Conservation (phyloP, 2,888 invertebrate species). For the Drosophila birchii region DNA sequence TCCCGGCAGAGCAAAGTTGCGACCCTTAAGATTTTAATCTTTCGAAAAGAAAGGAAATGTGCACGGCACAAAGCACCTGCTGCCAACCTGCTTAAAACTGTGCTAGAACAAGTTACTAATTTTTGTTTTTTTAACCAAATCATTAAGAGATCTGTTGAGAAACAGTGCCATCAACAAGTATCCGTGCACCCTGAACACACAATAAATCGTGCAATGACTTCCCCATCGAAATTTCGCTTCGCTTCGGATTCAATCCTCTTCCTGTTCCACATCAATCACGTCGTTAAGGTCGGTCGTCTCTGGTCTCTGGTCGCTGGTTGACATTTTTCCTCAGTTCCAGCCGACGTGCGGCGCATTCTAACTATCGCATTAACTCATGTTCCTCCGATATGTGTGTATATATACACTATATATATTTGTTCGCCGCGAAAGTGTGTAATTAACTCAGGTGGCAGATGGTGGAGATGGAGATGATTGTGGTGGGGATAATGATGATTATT, state of each 20-base stretch:
- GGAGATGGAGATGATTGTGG: slow-evolving; percentile 22
- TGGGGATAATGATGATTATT: slow-evolving; percentile 19
- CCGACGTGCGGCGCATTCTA: slow-evolving; percentile 63
- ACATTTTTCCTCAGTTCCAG: slow-evolving; percentile 59
- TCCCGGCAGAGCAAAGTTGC: slow-evolving; percentile 2
- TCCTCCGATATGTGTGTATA: slow-evolving; percentile 8
- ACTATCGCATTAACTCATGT: slow-evolving; percentile 49
- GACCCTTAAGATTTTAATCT: slow-evolving; percentile 1
- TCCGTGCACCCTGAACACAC: slow-evolving; percentile 35
- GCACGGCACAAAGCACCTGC: not conserved
- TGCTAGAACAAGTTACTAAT: slow-evolving; percentile 9
- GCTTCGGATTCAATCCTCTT: slow-evolving; percentile 43
- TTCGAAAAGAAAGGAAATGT: slow-evolving; percentile 3
- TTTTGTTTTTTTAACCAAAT: not conserved
- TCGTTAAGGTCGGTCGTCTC: slow-evolving; percentile 53
- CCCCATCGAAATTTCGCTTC: slow-evolving; percentile 29
- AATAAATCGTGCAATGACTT: slow-evolving; percentile 61
- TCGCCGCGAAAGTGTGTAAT: slow-evolving; percentile 29
- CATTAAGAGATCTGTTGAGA: not conserved
- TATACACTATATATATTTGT: slow-evolving; percentile 6
- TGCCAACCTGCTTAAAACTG: not conserved
- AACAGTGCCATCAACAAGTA: slow-evolving; percentile 29
- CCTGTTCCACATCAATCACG: slow-evolving; percentile 73
- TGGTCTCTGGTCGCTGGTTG: slow-evolving; percentile 38
- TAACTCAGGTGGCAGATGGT: slow-evolving; percentile 30